Base-by-base conservation (phyloP, 2,888 invertebrate species). In the Antheraea yamamai region DNA sequence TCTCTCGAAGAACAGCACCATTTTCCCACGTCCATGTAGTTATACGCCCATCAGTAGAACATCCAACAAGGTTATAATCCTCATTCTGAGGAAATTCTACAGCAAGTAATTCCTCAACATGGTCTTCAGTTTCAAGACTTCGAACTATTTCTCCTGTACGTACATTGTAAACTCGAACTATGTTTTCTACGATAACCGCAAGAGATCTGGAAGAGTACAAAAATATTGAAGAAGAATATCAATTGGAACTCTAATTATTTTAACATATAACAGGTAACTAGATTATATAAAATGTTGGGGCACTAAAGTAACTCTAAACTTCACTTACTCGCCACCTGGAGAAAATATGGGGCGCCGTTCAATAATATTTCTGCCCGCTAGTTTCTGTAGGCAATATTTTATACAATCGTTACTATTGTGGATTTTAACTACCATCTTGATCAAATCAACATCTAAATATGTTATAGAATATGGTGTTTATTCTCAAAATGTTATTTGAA, bases 21-120 rank as follows among this genome's bases (percentile, higher is more conserved):
- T 92, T 92, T 58, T 93, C 93, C 94, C 94, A 95, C 1, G 93
- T 95, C 95, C 95, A 95, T 74, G 89, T 88, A 18, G 89, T 92
- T 75, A 95, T 82, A 74, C 83, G 81, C 4, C 95, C 95, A 58
- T 81, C 81, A 52, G 89, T 87, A 16, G 95, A 91, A 83, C 95
- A 95, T 16, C 93, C 93, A 79, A 90, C 93, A 14, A 95, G 83
- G 77, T 95, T 92, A 76, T 94, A 91, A 73, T 89, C 87, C 75
- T 95, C 94, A 83, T 92, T 89, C 18, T 87, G 86, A 0, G 91
- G 92, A 79, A 95, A 95, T 75, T 91, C 87, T 73, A 94, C 88
- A 0, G 88, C 88, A 51, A 95, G 83, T 18, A 95, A 79, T 76
- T 91, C 89, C 72, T 89, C 84, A 2, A 88, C 81, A 70, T 80